Evolutionary conservation across 92 coral and sea anemone species (phyloP), one percentile per base, ranked within the genome.

Genomic region (Palythoa caribaeorum): DNA sequence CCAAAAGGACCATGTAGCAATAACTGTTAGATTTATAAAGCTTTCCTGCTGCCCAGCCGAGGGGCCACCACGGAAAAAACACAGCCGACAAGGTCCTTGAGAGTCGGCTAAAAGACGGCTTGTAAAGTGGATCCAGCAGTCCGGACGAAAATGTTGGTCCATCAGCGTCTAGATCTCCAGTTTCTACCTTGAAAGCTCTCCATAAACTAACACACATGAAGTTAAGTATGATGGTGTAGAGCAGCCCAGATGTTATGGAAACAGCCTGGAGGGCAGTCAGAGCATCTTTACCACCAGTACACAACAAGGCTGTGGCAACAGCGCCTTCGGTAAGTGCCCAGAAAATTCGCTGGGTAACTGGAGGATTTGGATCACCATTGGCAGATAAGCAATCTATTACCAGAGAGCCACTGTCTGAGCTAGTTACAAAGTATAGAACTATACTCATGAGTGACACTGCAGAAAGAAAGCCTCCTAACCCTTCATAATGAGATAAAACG

Each of bases 151-250:
- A 95, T 39, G 85, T 87, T 8, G 95, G 96, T 3, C 95, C 97
- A 51, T 92, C 77, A 17, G 93, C 87, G 77, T 96, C 95, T 50
- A 90, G 73, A 74, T 96, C 98, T 2, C 98, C 98, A 62, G 87
- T 83, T 68, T 96, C 98, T 28, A 90, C 76, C 87, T 94, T 94
- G 51, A 95, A 73, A 3, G 92, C 94, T 76, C 98, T 79, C 98
- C 98, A 95, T 66, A 95, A 63, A 15, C 93, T 85, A 37, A 96
- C 96, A 66, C 97, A 96, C 92, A 96, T 88, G 70, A 96, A 92
- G 75, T 91, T 94, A 16, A 96, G 93, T 11, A 96, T 84, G 79
- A 94, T 77, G 0, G 98, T 95, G 92, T 94, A 95, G 19, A 94
- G 78, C 53, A 92, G 74, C 69, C 98, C 98, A 10, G 96, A 89